phyloP scores from a whole-genome alignment of 1,140 invertebrate species.

The Carposina sasakii region DNA sequence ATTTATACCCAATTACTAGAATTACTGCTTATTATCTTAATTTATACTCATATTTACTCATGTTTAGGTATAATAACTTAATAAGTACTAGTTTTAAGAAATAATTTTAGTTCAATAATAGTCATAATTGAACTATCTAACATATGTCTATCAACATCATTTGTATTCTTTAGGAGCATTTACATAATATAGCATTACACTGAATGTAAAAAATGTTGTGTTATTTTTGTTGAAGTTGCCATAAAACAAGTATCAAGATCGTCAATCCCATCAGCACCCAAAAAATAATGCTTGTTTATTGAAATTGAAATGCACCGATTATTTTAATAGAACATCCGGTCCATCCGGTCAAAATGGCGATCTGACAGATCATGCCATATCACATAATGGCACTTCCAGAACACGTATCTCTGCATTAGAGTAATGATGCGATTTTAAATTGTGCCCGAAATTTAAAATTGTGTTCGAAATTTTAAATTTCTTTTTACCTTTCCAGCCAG shows the following conservation, averaged over 20 bases:
- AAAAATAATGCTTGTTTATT: conserved; percentile 58
- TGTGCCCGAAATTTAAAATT: conserved; percentile 27
- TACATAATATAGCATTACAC: no score
- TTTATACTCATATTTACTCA: no score
- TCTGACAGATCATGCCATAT: background rate
- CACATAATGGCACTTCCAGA: background rate
- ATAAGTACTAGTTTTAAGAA: no score
- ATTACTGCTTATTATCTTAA: no score
- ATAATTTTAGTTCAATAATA: no score
- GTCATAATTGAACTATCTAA: no score
- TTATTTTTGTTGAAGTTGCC: no score
- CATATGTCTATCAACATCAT: no score
- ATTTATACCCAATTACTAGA: conserved; percentile 20
- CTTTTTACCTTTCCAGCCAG: no score
- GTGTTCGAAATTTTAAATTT: conserved; percentile 36
- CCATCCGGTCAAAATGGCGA: conserved; percentile 12
- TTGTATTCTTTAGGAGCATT: no score
- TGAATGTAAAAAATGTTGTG: no score
- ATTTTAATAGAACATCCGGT: conserved; percentile 66
- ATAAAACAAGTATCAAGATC: conserved; percentile 39
- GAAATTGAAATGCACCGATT: conserved; percentile 64
- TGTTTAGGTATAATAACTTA: no score
- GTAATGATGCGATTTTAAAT: conserved; percentile 47
- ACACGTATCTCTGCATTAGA: conserved; percentile 29
- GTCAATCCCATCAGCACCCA: conserved; percentile 27